Base-by-base conservation (phyloP, 2,888 invertebrate species). In the Tridacna gigas region DNA sequence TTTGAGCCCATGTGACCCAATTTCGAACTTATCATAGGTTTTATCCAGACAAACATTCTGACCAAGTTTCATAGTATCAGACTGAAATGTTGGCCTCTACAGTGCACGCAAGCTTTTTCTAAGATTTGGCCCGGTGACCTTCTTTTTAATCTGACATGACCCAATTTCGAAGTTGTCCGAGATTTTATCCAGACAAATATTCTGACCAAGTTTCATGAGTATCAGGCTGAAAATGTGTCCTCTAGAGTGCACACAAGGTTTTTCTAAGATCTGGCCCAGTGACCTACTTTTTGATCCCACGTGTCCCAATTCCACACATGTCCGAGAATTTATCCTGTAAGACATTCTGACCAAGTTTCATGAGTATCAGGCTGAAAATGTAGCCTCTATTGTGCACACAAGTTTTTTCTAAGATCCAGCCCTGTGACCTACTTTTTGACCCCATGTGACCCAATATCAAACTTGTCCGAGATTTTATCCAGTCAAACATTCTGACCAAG, bases 351-450 rank as follows among this genome's bases (percentile, higher is more conserved):
- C 63, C 18, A 63, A 63, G 22, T 63, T 63, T 63, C 9, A n/a
- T 11, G 63, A 15, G 9, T 15, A 63, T 63, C n/a, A 22, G n/a
- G 63, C 63, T 22, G 22, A 63, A 63, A 63, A 63, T 63, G 22
- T 63, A n/a, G 63, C 63, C 63, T 63, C 63, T 63, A 63, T 12
- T 15, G 63, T 22, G 63, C n/a, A 15, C 63, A 63, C 63, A 15
- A 63, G 63, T n/a, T n/a, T 63, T 63, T 63, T 63, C 63, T 63
- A 63, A 15, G 63, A n/a, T 63, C n/a, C 13, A 63, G n/a, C 63
- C 63, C 11, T n/a, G 63, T 63, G 63, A 63, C 63, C 63, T 63
- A 63, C n/a, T 63, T 63, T 63, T 63, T 63, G 63, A 63, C 63
- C 12, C 63, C n/a, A n/a, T n/a, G n/a, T n/a, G n/a, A n/a, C n/a